Base-by-base conservation (phyloP, 2,888 invertebrate genomes). In the Dascillus cervinus region DNA sequence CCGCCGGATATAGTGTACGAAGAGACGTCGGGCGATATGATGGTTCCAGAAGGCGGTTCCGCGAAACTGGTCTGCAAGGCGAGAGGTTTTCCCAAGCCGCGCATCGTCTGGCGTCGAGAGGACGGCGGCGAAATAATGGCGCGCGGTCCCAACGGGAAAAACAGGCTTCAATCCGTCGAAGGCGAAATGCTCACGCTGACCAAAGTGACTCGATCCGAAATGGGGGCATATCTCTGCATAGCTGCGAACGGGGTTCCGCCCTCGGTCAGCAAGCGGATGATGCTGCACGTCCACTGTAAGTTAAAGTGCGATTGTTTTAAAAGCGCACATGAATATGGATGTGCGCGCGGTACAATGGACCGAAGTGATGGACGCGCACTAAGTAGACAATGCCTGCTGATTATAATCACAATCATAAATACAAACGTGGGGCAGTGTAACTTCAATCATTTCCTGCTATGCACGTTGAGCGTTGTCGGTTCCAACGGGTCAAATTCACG, bases 11-110 rank as follows among this genome's bases (percentile, higher is more conserved):
- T 90, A 47, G 72, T 88, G 50, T 85, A 84, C 57, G 89, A 89
- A 56, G 89, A 89, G 60, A 89, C 89, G 5, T 87, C 90, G 28
- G 89, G 90, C 8, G 92, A 92, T 60, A 79, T 91, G 75, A 89
- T 89, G 85, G 89, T 91, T 31, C 88, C 88, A n/a, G 90, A 90
- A 67, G 89, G 89, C 29, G 88, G 89, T 20, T 81, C 86, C 3
- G 88, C 87, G 0, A 89, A 88, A 62, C 69, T 90, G 47, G 77
- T 86, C 37, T 90, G 90, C 66, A 85, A 84, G 60, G 88, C 89
- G 1, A 73, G 83, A 36, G 89, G 90, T 3, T 83, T 78, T 56
- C 89, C 89, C 5, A 80, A 82, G 44, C 90, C 90, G 0, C 80
- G 80, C 53, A 86, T 91, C 49, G 73, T 79, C 12, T 91, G 90